These are phyloP conservation scores for Prochilodus magdalenae DNA, from an alignment of 2,113 vertebrate species.

Conservation along the genomic window DNA sequence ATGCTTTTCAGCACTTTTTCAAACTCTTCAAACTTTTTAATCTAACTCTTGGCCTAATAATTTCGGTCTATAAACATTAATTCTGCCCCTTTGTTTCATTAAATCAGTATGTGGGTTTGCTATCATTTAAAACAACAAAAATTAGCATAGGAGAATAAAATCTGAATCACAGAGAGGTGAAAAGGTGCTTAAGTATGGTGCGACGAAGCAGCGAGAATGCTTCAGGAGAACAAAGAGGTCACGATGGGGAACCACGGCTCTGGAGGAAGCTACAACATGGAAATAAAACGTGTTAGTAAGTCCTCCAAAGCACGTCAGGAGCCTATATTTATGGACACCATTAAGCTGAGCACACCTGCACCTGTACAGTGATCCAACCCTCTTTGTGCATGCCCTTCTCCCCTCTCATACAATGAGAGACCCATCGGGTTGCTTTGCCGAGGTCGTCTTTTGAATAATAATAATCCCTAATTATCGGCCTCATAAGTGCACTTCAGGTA, in stretches of 20 bases:
- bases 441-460: conserved; percentile 69
- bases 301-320: conserved; percentile 35
- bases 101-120: conserved; percentile 29
- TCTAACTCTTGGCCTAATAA: not conserved
- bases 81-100: conserved; percentile 18
- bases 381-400: conserved; percentile 48
- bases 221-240: conserved; percentile 30
- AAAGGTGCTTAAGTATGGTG: conserved; percentile 16
- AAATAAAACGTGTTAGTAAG: conserved; percentile 50
- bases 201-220: conserved; percentile 33
- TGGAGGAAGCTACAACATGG: conserved; percentile 11
- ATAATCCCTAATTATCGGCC: conserved; percentile 66
- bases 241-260: not conserved
- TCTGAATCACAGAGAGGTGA: conserved; percentile 25
- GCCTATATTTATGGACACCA: conserved; percentile 50
- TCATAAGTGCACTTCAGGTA: conserved; percentile 64
- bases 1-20: not conserved
- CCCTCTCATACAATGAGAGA: conserved; percentile 45
- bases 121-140: conserved; percentile 27
- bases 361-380: conserved; percentile 50
- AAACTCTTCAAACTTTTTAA: not conserved
- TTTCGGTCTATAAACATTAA: conserved; percentile 45
- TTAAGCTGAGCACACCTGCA: conserved; percentile 65
- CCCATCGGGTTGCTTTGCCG: conserved; percentile 55
- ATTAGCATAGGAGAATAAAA: conserved; percentile 35